A percentile compares a stretch with the other conserved stretches of the same genome.
phyloP scores from a whole-genome alignment of 1,140 invertebrate species.

The Diplogasteroides magnus region DNA sequence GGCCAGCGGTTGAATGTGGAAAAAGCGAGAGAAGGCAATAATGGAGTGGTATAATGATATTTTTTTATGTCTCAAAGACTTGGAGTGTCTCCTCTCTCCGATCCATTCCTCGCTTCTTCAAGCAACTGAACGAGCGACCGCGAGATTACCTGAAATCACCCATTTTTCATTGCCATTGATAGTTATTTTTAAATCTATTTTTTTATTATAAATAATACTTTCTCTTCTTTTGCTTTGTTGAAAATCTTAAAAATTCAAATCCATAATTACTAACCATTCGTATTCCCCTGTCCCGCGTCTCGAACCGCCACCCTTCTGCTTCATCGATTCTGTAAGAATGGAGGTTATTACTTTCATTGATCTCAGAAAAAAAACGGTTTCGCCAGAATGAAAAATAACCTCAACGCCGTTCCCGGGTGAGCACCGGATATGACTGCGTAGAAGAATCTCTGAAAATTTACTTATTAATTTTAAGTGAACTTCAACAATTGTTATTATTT shows the following conservation, averaged over 20 bases:
- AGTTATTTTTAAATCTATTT: not conserved
- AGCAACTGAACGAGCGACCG: not conserved
- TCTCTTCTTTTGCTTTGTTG: no score
- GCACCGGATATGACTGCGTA: slow-evolving; percentile 32
- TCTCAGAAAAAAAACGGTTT: not conserved
- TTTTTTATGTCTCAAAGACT: no score
- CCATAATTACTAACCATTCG: slow-evolving; percentile 29
- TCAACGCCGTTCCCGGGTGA: slow-evolving; percentile 31
- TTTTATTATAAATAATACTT: not conserved
- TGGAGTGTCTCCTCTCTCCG: no score
- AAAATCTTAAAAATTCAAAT: no score
- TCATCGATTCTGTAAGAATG: slow-evolving; percentile 33
- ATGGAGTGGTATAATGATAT: no score
- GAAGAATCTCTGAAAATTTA: slow-evolving; percentile 34
- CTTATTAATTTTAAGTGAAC: no score
- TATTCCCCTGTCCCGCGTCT: slow-evolving; percentile 36
- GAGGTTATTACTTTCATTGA: not conserved
- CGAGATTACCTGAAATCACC: no score
- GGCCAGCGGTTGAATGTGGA: no score
- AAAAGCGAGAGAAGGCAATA: no score
- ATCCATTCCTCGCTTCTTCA: not conserved
- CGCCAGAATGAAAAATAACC: slow-evolving; percentile 3
- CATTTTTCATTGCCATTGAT: no score
- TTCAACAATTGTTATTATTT: no score
- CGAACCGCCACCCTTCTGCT: slow-evolving; percentile 36